Percentiles rank a stretch among this genome's conserved stretches.
These are phyloP conservation scores for Asbolus verrucosus DNA, from an alignment of 1,140 invertebrate genomes.

Conservation along the genomic window DNA sequence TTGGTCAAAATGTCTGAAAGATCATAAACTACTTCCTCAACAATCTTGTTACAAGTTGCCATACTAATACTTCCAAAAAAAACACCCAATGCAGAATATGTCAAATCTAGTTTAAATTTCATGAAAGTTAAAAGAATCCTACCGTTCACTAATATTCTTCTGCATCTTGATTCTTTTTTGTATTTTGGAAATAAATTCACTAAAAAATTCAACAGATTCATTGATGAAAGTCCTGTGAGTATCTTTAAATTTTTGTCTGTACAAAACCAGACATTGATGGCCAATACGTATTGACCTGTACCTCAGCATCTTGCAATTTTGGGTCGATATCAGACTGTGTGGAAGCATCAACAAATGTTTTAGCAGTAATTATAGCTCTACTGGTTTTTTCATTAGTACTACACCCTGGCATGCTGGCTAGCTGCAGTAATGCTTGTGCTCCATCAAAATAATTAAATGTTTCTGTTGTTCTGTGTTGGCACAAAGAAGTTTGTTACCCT, in stretches of 20 bases:
- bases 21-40: not conserved
- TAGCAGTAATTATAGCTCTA: too few relatives aligned
- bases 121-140: conserved; percentile 31
- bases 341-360: not conserved
- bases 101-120: conserved; percentile 41
- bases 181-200: not conserved
- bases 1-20: conserved; percentile 1
- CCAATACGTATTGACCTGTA: not conserved
- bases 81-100: conserved; percentile 7
- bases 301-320: not conserved
- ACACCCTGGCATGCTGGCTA: too few relatives aligned
- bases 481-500: not conserved
- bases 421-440: too few relatives aligned
- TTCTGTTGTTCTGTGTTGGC: too few relatives aligned
- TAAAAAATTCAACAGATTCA: conserved; percentile 23
- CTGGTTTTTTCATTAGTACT: too few relatives aligned
- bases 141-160: not conserved
- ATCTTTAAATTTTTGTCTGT: conserved; percentile 32
- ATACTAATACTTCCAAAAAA: conserved; percentile 17
- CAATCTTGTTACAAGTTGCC: conserved; percentile 8
- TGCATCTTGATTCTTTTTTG: not conserved
- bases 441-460: too few relatives aligned
- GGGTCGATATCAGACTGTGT: not conserved
- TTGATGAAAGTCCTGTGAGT: conserved; percentile 30
- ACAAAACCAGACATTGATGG: not conserved